These are phyloP conservation scores for Rhopalosiphum maidis DNA, from an alignment of 1,140 invertebrate species.

Conservation along the genomic window DNA sequence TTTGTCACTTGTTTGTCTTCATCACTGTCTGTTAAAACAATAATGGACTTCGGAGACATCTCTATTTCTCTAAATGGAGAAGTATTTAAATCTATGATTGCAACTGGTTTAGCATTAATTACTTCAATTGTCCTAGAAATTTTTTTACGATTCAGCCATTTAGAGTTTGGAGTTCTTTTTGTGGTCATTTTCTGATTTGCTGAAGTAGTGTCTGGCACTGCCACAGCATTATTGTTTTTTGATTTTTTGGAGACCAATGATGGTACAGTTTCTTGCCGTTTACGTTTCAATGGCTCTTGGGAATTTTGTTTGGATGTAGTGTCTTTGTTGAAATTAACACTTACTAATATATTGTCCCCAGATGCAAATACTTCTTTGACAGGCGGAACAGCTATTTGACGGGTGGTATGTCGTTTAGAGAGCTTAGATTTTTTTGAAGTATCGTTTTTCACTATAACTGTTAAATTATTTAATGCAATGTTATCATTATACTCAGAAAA, in stretches of 20 bases:
- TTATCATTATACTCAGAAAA: conserved; percentile 49
- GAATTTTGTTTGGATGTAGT: neutral
- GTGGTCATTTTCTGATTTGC: conserved; percentile 64
- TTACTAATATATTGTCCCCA: conserved; percentile 89
- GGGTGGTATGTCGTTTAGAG: conserved; percentile 47
- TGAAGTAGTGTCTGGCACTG: conserved; percentile 62
- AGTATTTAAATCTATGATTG: conserved; percentile 83
- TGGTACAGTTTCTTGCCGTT: conserved; percentile 33
- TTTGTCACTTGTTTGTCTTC: conserved; percentile 65
- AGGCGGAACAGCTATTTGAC: conserved; percentile 66
- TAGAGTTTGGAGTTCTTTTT: conserved; percentile 65
- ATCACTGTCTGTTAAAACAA: conserved; percentile 82
- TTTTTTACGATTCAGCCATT: conserved; percentile 63
- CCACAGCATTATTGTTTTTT: neutral
- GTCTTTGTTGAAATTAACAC: conserved; percentile 78
- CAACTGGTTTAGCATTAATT: conserved; percentile 71
- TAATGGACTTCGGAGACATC: conserved; percentile 79
- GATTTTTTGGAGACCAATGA: neutral
- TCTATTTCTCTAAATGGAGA: conserved; percentile 83
- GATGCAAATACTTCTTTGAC: conserved; percentile 90
- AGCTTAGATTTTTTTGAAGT: conserved; percentile 59
- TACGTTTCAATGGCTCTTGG: conserved; percentile 47
- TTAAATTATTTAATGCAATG: conserved; percentile 51
- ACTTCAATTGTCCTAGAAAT: conserved; percentile 50
- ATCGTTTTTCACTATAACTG: conserved; percentile 60